Base-by-base conservation (phyloP, 2,113 vertebrate genomes). In the Chloropsis cyanopogon region DNA sequence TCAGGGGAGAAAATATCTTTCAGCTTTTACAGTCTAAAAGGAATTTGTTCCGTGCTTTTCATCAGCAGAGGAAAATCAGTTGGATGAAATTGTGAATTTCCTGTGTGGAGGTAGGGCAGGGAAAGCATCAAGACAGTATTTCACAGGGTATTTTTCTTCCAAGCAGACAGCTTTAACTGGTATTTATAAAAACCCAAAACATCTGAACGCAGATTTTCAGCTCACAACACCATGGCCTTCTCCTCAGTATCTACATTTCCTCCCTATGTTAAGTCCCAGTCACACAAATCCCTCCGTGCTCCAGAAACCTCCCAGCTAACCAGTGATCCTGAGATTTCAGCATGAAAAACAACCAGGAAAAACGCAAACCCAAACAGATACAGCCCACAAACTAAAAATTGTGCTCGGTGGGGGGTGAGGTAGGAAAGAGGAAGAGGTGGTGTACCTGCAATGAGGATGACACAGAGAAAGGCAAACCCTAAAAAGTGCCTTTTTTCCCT, bases 311-410 rank as follows among this genome's bases (percentile, higher is more conserved):
- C 77, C 56, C 0, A 0, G 60, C 68, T 73, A 86, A 78, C 26
- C 50, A 73, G 10, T 0, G 2, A 94, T 59, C 60, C 35, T 56
- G 64, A 95, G 56, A 79, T 56, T 56, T 64, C 79, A 82, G 85
- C 61, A 47, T 3, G 19, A 66, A 90, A 92, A 65, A 24, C 80
- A 73, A 75, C 69, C 47, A 59, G 33, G 33, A 94, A 65, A 95
- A 94, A 93, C 47, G 42, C 56, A 93, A 96, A 95, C 2, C 72
- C 59, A 77, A 88, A 88, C 71, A 82, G 69, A 65, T 29, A 59
- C 42, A 90, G 71, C 50, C 88, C 71, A 88, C 71, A 88, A 39
- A 83, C 71, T 54, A 59, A 80, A 92, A 80, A 29, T 2, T 35
- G 33, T 54, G 28, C 26, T 82, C 0, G 0, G 29, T 8, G 10